These are phyloP conservation scores for Pogonomyrmex californicus DNA, from an alignment of 1,140 invertebrate genomes.

Conservation along the genomic window DNA sequence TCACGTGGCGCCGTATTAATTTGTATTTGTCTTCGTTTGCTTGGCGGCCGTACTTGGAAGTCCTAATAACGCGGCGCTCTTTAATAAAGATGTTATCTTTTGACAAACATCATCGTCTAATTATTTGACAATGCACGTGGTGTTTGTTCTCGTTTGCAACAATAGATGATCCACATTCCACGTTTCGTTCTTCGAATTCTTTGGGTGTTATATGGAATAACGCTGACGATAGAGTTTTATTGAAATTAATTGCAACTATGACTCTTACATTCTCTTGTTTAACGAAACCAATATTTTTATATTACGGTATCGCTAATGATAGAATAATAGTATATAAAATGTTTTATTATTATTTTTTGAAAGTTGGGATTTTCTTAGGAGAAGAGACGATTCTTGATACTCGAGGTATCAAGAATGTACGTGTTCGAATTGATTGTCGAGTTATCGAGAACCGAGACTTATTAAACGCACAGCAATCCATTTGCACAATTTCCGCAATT, in stretches of 20 bases:
- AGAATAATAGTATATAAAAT: not conserved
- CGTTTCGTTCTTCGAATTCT: not conserved
- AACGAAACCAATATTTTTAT: not conserved
- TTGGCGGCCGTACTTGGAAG: not conserved
- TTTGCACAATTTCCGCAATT: constrained; percentile 72
- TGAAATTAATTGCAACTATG: not conserved
- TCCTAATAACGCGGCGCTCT: not conserved
- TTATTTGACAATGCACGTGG: not conserved
- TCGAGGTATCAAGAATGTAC: not conserved
- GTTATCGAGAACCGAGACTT: not conserved
- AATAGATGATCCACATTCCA: not conserved
- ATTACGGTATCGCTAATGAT: not conserved
- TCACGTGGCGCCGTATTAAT: not conserved
- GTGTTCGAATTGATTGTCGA: constrained; percentile 17
- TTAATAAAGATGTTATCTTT: not conserved
- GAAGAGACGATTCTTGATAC: not conserved
- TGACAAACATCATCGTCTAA: constrained; percentile 19
- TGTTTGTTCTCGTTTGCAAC: not conserved
- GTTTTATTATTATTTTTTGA: not conserved
- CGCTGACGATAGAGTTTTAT: not conserved
- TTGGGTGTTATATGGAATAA: not conserved
- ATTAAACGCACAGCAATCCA: constrained; percentile 52
- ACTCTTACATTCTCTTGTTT: not conserved
- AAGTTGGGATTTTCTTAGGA: not conserved
- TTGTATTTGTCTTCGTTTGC: constrained; percentile 22